Percentiles rank a stretch among this genome's conserved stretches.
Evolutionary conservation across 1,140 invertebrate genomes (phyloP).

Genomic region (Nebria ingens): DNA sequence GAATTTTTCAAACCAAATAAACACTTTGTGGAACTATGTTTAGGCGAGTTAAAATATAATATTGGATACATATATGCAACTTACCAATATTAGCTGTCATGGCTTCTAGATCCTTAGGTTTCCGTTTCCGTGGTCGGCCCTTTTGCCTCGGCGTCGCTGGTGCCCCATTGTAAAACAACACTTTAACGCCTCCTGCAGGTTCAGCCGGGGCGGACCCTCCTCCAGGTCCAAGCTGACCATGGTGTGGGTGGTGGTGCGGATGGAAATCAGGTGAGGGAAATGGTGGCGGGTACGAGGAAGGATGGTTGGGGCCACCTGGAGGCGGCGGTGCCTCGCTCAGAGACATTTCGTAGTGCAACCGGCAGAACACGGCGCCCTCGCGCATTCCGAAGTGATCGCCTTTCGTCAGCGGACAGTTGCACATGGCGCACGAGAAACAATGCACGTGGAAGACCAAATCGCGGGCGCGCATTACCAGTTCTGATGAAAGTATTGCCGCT

Average conservation of each 20-base stretch:
- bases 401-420: slow-evolving; percentile 70
- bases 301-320: slow-evolving; percentile 39
- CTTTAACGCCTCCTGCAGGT: slow-evolving; percentile 38
- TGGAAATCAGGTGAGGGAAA: slow-evolving; percentile 45
- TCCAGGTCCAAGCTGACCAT: slow-evolving; percentile 30
- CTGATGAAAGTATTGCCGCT: slow-evolving; percentile 80
- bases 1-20: too few relatives aligned
- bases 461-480: slow-evolving; percentile 89
- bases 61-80: too few relatives aligned
- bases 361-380: slow-evolving; percentile 57
- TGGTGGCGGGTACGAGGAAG: slow-evolving; percentile 43
- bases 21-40: too few relatives aligned
- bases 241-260: slow-evolving; percentile 38
- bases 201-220: slow-evolving; percentile 34
- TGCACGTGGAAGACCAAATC: slow-evolving; percentile 90
- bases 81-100: slow-evolving; percentile 76
- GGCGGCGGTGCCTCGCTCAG: slow-evolving; percentile 49
- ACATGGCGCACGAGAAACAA: slow-evolving; percentile 91
- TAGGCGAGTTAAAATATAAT: too few relatives aligned
- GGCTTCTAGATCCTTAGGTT: slow-evolving; percentile 74
- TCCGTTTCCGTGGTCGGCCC: slow-evolving; percentile 82
- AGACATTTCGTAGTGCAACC: slow-evolving; percentile 71
- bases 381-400: slow-evolving; percentile 91
- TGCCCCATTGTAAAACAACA: slow-evolving; percentile 64
- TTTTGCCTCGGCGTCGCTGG: slow-evolving; percentile 68